These are phyloP conservation scores for Xylocopa sonorina DNA, from an alignment of 1,140 invertebrate genomes.

Conservation along the genomic window DNA sequence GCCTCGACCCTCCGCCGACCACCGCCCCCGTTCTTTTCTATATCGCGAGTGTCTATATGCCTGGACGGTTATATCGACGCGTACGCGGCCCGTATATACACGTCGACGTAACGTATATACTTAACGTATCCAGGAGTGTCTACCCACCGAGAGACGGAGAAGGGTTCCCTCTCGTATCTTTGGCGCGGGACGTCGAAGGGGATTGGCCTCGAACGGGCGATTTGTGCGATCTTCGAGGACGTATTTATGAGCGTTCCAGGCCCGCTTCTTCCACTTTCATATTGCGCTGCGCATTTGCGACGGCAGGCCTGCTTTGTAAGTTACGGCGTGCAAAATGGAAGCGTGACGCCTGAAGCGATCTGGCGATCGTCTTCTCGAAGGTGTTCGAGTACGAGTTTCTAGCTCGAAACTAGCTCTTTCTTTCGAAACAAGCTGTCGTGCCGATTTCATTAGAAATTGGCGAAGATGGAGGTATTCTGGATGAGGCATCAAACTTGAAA, in stretches of 20 bases:
- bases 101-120: slow-evolving; percentile 37
- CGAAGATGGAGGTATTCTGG: too few relatives aligned
- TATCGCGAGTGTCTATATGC: slow-evolving; percentile 52
- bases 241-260: slow-evolving; percentile 75
- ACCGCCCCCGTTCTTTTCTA: slow-evolving; percentile 35
- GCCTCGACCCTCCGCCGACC: slow-evolving; percentile 7
- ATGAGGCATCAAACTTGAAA: too few relatives aligned
- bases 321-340: slow-evolving; percentile 41
- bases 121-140: slow-evolving; percentile 61
- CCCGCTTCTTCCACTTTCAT: slow-evolving; percentile 63
- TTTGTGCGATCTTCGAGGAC: slow-evolving; percentile 74
- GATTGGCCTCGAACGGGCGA: slow-evolving; percentile 70
- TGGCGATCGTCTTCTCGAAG: not conserved
- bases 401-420: too few relatives aligned
- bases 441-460: too few relatives aligned
- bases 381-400: not conserved
- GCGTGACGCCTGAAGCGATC: too few relatives aligned
- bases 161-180: slow-evolving; percentile 64
- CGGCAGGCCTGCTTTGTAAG: slow-evolving; percentile 7
- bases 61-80: slow-evolving; percentile 48
- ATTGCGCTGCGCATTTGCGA: slow-evolving; percentile 62
- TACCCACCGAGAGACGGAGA: slow-evolving; percentile 60
- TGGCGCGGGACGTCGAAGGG: slow-evolving; percentile 63
- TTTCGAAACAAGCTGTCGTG: too few relatives aligned
- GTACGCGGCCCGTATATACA: slow-evolving; percentile 5